Percentiles rank a stretch among this genome's conserved stretches.
phyloP scores from a whole-genome alignment of 1,140 invertebrate species.

The Andricus grossulariae region DNA sequence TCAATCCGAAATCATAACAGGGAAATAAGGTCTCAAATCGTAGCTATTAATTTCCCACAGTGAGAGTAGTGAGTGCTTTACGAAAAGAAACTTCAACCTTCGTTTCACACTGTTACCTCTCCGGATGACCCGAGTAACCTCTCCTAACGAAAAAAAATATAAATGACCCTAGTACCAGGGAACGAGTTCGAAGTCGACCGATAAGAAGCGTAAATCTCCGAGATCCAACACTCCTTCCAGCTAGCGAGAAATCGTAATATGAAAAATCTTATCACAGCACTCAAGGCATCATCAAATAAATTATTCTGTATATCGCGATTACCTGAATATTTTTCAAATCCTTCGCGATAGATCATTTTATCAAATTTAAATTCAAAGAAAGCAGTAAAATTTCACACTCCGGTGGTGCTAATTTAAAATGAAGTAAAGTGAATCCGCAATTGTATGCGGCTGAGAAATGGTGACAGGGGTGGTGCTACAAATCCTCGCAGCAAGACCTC shows the following conservation, averaged over 20 bases:
- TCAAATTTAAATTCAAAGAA: too few relatives aligned
- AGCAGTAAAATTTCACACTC: too few relatives aligned
- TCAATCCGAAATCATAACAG: neutral
- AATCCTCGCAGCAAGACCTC: neutral
- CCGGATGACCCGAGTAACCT: slow-evolving; percentile 2
- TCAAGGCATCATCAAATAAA: too few relatives aligned
- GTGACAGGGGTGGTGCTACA: neutral
- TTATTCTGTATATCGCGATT: too few relatives aligned
- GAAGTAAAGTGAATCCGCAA: neutral
- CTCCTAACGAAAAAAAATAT: neutral
- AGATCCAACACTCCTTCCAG: neutral
- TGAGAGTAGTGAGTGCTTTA: neutral
- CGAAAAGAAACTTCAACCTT: neutral
- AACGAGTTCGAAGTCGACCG: slow-evolving; percentile 23
- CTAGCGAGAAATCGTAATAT: slow-evolving; percentile 14
- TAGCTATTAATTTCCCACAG: neutral
- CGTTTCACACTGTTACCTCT: slow-evolving; percentile 14
- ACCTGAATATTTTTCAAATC: too few relatives aligned
- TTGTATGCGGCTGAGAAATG: slow-evolving; percentile 13
- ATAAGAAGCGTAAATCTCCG: slow-evolving; percentile 21
- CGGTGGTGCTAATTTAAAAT: too few relatives aligned
- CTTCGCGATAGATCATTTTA: too few relatives aligned
- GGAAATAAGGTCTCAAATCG: neutral
- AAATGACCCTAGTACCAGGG: slow-evolving; percentile 10
- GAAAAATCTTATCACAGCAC: neutral